Base-by-base conservation (phyloP, 2,888 invertebrate species). In the Synergus laeviventris region DNA sequence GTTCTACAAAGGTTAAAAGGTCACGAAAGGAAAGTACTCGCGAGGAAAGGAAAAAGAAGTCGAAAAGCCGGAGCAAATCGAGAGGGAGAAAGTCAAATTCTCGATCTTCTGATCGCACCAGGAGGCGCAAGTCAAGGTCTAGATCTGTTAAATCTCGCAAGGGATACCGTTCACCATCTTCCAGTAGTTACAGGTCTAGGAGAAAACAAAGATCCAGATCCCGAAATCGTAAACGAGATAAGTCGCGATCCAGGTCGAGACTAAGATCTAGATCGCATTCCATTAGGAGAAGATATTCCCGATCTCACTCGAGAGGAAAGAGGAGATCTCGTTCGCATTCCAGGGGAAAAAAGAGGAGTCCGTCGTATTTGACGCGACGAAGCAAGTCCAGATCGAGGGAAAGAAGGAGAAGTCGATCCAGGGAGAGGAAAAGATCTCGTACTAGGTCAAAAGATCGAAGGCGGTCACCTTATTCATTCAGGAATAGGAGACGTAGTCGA, bases 381-480 rank as follows among this genome's bases (percentile, higher is more conserved):
- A 70, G 70, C 49, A 77, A 79, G 73, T 84, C 87, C 8, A 81
- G 84, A 14, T 79, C 82, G 5, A 82, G 85, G n/a, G 86, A 84
- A 16, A 84, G 85, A 12, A 81, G 84, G 60, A 82, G 87, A 31
- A 84, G 85, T 5, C 76, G 83, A 70, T 85, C 87, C 16, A 86
- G 86, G 62, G 83, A 85, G 4, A 86, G 86, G 7, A 85, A 84
- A 64, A 81, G 86, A 18, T 78, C 79, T 1, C 75, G 83, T 4
- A 70, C 78, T 11, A 64, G 76, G 11, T 82, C 87, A 0, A 81
- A 84, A 62, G 84, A 86, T 8, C 81, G 85, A 7, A 81, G 86
- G 45, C 84, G 90, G 56, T 89, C 90, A 39, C 89, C 89, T 39
- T 86, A 85, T 74, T 76, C 83, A 36, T 86, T 87, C 18, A 84